Conservation (phyloP, 2,113 vertebrate species). For the Brachypteracias leptosomus region DNA sequence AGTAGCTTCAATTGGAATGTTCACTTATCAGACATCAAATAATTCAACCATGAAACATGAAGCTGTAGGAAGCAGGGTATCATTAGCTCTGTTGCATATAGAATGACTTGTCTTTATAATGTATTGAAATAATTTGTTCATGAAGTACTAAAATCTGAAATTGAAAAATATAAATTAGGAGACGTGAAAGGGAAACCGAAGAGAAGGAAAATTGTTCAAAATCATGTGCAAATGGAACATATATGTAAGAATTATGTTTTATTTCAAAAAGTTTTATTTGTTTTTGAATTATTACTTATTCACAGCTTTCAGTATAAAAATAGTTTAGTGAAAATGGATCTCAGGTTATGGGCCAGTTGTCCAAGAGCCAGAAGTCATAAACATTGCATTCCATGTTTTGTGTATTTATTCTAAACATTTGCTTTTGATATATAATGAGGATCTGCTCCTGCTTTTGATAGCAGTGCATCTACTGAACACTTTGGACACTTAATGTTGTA, state of each 20-base stretch:
- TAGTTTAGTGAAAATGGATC: not conserved
- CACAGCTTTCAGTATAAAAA: not conserved
- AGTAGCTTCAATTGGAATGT: not conserved
- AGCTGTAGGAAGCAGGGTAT: not conserved
- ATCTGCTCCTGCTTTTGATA: not conserved
- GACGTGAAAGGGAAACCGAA: not conserved
- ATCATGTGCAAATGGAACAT: not conserved
- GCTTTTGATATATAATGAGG: not conserved
- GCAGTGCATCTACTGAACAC: not conserved
- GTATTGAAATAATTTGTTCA: conserved; percentile 3
- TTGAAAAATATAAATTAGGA: not conserved
- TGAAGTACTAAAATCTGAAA: not conserved
- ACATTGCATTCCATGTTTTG: not conserved
- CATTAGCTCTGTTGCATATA: not conserved
- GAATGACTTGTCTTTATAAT: not conserved
- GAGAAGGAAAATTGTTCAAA: not conserved
- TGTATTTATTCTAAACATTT: not conserved
- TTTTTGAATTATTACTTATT: not conserved
- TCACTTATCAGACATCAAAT: not conserved
- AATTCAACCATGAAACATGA: conserved; percentile 1
- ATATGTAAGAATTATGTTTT: not conserved
- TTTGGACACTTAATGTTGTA: not conserved
- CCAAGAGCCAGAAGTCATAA: not conserved
- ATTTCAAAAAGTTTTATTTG: not conserved
- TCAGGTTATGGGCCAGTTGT: not conserved